These are phyloP conservation scores for Machaerirhynchus nigripectus DNA, from an alignment of 2,113 vertebrate genomes.

Conservation along the genomic window DNA sequence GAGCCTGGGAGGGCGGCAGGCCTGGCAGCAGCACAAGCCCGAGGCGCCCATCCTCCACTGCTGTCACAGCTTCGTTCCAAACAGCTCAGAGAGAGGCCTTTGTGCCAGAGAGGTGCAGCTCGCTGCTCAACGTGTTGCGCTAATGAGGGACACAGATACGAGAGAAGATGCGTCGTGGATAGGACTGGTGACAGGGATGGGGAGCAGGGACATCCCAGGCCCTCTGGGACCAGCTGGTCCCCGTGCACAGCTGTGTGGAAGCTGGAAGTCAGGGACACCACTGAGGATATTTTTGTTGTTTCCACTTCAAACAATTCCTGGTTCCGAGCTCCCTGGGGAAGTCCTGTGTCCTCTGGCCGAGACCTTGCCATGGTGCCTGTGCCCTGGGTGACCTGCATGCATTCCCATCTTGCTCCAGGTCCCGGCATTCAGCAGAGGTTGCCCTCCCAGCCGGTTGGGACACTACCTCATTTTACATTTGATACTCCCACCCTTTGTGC, in stretches of 20 bases:
- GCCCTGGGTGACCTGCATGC: neutral
- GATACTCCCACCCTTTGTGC: neutral
- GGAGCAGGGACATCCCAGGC: neutral
- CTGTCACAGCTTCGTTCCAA: neutral
- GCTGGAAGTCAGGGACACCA: neutral
- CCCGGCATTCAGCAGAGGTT: neutral
- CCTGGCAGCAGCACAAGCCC: neutral
- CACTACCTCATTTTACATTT: neutral
- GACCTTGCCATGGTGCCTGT: neutral
- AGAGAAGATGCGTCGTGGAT: neutral
- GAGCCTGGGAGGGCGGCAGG: accelerated
- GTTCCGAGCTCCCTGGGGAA: neutral
- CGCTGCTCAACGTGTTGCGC: neutral
- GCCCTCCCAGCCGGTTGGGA: neutral
- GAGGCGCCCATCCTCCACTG: neutral
- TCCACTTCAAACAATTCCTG: neutral
- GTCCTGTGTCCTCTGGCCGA: neutral
- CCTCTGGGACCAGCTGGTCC: neutral
- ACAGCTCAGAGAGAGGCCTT: neutral
- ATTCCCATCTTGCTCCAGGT: neutral
- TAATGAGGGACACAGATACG: accelerated
- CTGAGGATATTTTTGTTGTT: neutral
- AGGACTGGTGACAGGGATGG: neutral
- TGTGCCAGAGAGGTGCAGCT: neutral
- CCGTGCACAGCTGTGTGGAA: accelerated